These are phyloP conservation scores for Cherax destructor DNA, from an alignment of 1,140 invertebrate genomes.

Conservation along the genomic window DNA sequence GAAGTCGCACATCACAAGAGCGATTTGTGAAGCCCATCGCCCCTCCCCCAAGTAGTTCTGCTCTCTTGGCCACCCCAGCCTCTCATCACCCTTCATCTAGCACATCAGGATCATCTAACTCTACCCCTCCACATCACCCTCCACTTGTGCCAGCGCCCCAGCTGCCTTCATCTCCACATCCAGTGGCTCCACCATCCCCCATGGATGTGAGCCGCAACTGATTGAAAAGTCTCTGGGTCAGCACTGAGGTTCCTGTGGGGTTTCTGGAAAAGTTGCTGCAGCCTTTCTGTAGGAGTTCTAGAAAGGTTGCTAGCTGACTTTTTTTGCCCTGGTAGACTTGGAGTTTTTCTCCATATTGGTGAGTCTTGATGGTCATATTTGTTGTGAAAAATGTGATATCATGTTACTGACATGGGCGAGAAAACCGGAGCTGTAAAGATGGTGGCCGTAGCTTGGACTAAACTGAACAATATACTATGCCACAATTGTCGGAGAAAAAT, in stretches of 20 bases:
- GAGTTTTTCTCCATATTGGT: slow-evolving; percentile 22
- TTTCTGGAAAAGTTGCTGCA: slow-evolving; percentile 31
- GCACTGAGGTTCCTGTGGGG: neutral
- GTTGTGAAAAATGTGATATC: slow-evolving; percentile 58
- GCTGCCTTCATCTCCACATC: slow-evolving; percentile 57
- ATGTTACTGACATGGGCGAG: neutral
- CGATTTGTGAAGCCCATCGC: slow-evolving; percentile 87
- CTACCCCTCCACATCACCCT: slow-evolving; percentile 36
- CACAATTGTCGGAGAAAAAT: neutral
- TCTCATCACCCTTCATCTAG: slow-evolving; percentile 30
- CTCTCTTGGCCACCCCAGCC: slow-evolving; percentile 69
- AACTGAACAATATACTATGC: slow-evolving; percentile 8
- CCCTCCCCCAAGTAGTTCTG: slow-evolving; percentile 76
- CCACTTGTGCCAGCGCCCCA: slow-evolving; percentile 45
- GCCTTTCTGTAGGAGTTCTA: slow-evolving; percentile 8
- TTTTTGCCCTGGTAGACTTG: slow-evolving; percentile 28
- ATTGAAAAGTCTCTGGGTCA: slow-evolving; percentile 21
- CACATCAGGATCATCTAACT: slow-evolving; percentile 35
- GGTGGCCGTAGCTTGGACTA: too few relatives aligned
- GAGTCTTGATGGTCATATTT: slow-evolving; percentile 15
- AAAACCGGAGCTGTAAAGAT: neutral
- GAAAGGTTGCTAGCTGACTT: slow-evolving; percentile 36
- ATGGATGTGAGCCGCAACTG: slow-evolving; percentile 71
- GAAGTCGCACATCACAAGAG: slow-evolving; percentile 75
- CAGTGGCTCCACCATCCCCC: slow-evolving; percentile 69